Conservation (phyloP, 2,888 invertebrate species). For the Matsumyia berberina region DNA sequence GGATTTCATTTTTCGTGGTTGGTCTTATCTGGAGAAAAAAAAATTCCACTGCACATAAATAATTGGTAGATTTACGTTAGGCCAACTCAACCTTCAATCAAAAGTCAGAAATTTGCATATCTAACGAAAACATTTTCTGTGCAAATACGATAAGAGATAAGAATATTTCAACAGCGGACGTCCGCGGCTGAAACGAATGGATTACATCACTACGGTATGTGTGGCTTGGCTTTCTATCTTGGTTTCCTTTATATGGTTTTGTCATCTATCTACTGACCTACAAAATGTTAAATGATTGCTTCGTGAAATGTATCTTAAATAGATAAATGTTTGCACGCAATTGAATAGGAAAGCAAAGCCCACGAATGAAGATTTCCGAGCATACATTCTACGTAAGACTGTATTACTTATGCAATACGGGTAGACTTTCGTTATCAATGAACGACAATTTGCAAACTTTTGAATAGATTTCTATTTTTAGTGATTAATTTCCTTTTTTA, state of each 20-base stretch:
- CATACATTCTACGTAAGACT: neutral
- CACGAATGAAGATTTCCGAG: neutral
- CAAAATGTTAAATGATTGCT: slow-evolving; percentile 2
- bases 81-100: slow-evolving; percentile 13
- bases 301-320: slow-evolving; percentile 25
- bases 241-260: slow-evolving; percentile 11
- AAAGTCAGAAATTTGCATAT: slow-evolving; percentile 34
- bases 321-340: slow-evolving; percentile 6
- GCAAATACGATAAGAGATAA: slow-evolving; percentile 39
- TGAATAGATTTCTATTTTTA: slow-evolving; percentile 9
- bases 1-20: neutral
- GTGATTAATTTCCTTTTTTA: slow-evolving; percentile 3
- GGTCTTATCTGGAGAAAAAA: neutral
- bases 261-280: slow-evolving; percentile 7
- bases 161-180: slow-evolving; percentile 34
- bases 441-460: neutral
- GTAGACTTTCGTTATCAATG: slow-evolving; percentile 17
- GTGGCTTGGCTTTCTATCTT: neutral
- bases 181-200: slow-evolving; percentile 14
- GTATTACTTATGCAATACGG: slow-evolving; percentile 3
- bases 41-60: neutral
- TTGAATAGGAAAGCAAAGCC: neutral
- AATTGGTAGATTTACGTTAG: slow-evolving; percentile 1
- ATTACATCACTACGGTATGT: slow-evolving; percentile 22
- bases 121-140: slow-evolving; percentile 9